Evolutionary conservation across 2,113 vertebrate genomes (phyloP), one percentile per base, ranked within the genome.

Genomic region (Corythornis vintsioides): DNA sequence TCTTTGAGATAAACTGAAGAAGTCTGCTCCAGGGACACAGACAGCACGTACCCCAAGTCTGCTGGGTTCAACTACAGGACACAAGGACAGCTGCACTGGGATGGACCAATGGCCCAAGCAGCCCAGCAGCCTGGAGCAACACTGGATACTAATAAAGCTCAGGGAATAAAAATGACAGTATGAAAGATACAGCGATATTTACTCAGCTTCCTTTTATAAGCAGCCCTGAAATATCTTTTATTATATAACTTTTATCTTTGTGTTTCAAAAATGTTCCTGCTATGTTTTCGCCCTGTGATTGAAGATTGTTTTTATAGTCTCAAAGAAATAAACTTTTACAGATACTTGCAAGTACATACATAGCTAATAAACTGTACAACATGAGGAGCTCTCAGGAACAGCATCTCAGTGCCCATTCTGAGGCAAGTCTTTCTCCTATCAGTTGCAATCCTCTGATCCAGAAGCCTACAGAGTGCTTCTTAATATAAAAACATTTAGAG

Each of bases 11-110:
- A 79, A 89, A 85, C 9, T 19, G 35, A 73, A 60, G 13, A 45
- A 66, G 31, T 75, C 63, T 83, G 42, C 42, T 72, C 52, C 53
- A 74, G 52, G 26, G n/a, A 82, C n/a, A 57, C 13, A 0, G 0
- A 53, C 17, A 14, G 40, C 3, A 11, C 0, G 0, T 25, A 47
- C 25, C 35, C 61, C 9, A 29, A 82, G n/a, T 0, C 2, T 31
- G 48, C 29, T 78, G 48, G 65, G 75, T 40, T 17, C 0, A 0
- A 15, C 16, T 53, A 43, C 7, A 63, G 47, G 24, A 33, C 15
- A 26, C 31, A 26, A 77, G 61, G 61, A 86, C 1, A 2, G 61
- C 15, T 55, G 11, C 31, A 2, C 2, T 2, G 2, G 19, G 60
- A 60, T 2, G 4, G 29, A 60, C 12, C 65, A 74, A 55, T 0